phyloP scores from a whole-genome alignment of 2,888 invertebrate species.

The Harpagoxenus sublaevis region DNA sequence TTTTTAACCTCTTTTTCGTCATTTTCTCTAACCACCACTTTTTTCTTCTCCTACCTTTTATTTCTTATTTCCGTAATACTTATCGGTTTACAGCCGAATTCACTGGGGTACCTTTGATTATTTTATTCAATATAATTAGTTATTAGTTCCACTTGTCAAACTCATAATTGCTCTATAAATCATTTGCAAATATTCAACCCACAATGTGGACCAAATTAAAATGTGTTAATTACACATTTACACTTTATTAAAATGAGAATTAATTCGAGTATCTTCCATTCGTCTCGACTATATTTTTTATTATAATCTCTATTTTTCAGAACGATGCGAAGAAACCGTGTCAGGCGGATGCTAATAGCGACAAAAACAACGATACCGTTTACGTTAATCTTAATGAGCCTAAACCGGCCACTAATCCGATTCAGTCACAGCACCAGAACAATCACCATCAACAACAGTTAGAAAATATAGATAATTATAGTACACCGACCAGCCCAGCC shows the following conservation, averaged over 20 bases:
- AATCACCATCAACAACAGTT: slow-evolving; percentile 79
- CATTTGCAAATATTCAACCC: neutral
- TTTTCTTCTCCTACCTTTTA: slow-evolving; percentile 22
- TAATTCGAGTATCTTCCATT: neutral
- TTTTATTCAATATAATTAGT: neutral
- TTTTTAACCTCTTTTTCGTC: slow-evolving; percentile 52
- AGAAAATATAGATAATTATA: slow-evolving; percentile 83
- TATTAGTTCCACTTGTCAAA: neutral
- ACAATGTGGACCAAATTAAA: neutral
- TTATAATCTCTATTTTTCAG: slow-evolving; percentile 62
- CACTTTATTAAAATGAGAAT: neutral
- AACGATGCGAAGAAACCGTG: slow-evolving; percentile 82
- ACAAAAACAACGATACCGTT: slow-evolving; percentile 79
- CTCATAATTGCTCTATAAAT: slow-evolving; percentile 15
- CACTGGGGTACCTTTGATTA: neutral
- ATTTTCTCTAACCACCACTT: slow-evolving; percentile 33
- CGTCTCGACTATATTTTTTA: neutral
- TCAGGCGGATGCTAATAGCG: slow-evolving; percentile 80
- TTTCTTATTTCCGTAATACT: neutral
- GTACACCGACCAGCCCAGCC: slow-evolving; percentile 87
- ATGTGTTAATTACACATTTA: slow-evolving; percentile 11
- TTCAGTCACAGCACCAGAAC: slow-evolving; percentile 71
- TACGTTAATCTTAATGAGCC: slow-evolving; percentile 65
- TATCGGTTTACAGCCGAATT: neutral
- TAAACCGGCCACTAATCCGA: slow-evolving; percentile 63